phyloP scores from a whole-genome alignment of 2,888 invertebrate genomes.

The Xiphydria camelus region DNA sequence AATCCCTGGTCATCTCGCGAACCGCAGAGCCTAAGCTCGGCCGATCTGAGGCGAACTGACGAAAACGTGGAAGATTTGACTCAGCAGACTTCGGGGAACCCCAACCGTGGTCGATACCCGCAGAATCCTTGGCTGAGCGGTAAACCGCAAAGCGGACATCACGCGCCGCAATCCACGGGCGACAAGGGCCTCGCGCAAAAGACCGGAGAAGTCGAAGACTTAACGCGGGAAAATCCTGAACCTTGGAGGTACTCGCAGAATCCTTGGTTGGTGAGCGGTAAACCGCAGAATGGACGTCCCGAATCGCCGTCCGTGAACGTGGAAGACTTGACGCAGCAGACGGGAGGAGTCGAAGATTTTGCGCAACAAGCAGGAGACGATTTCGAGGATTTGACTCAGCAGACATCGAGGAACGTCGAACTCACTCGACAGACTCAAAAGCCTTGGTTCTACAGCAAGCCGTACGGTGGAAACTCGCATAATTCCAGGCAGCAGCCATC shows the following conservation, averaged over 20 bases:
- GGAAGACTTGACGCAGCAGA: neutral
- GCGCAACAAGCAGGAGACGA: conserved; percentile 27
- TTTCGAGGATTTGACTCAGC: conserved; percentile 17
- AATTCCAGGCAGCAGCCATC: conserved; percentile 9
- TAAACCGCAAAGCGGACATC: conserved; percentile 17
- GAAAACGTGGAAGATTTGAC: conserved; percentile 19
- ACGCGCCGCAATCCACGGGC: neutral
- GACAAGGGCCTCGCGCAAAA: too few species aligned
- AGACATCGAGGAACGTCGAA: conserved; percentile 30
- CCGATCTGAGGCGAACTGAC: conserved; percentile 23
- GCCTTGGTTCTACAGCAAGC: conserved; percentile 1
- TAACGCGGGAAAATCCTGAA: conserved; percentile 10
- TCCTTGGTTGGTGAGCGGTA: neutral
- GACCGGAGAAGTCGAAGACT: too few species aligned
- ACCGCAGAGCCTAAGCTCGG: conserved; percentile 13
- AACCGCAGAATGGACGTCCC: neutral
- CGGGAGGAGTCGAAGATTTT: conserved; percentile 20
- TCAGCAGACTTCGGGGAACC: conserved; percentile 7
- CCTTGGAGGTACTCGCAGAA: too few species aligned
- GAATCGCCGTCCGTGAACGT: neutral
- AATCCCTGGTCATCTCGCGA: conserved; percentile 13
- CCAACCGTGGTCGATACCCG: conserved; percentile 13
- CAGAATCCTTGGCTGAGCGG: conserved; percentile 5
- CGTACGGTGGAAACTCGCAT: neutral
- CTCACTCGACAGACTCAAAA: conserved; percentile 21